phyloP scores from a whole-genome alignment of 2,113 vertebrate genomes.

The Abramis brama region DNA sequence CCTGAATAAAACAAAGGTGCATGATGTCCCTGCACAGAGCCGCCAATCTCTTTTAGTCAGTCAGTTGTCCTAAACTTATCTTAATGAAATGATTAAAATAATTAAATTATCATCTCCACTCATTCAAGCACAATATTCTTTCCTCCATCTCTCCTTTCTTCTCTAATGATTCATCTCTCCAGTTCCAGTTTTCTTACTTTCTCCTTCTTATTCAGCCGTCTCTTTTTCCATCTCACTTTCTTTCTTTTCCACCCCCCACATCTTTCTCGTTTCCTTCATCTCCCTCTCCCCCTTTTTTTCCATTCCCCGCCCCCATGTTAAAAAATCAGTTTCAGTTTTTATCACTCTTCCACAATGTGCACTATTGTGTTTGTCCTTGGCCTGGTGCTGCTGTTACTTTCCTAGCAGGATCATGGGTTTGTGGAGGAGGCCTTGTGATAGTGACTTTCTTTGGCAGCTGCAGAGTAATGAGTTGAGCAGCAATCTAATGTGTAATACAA shows the following conservation, averaged over 20 bases:
- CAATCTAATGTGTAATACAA: conserved; percentile 24
- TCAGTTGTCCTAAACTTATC: not conserved
- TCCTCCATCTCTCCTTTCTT: not conserved
- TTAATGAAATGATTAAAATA: too few relatives aligned
- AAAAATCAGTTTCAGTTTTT: not conserved
- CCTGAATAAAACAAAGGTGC: not conserved
- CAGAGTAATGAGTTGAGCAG: conserved; percentile 39
- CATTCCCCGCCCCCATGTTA: not conserved
- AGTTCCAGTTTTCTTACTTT: conserved; percentile 13
- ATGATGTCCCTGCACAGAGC: not conserved
- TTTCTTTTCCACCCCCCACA: not conserved
- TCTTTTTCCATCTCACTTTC: conserved; percentile 2
- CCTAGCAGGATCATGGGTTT: conserved; percentile 17
- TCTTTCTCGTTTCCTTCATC: not conserved
- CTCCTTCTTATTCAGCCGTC: not conserved
- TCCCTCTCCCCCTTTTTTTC: not conserved
- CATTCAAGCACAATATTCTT: not conserved
- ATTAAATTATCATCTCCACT: not conserved
- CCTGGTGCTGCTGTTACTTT: conserved; percentile 24
- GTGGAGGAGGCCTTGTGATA: conserved; percentile 20
- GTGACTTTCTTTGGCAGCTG: conserved; percentile 22
- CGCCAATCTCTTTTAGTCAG: not conserved
- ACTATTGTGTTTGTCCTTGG: conserved; percentile 36
- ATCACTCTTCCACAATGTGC: not conserved
- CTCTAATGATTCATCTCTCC: conserved; percentile 11